Conservation (phyloP, 2,888 invertebrate species). For the Orthonevra nobilis region DNA sequence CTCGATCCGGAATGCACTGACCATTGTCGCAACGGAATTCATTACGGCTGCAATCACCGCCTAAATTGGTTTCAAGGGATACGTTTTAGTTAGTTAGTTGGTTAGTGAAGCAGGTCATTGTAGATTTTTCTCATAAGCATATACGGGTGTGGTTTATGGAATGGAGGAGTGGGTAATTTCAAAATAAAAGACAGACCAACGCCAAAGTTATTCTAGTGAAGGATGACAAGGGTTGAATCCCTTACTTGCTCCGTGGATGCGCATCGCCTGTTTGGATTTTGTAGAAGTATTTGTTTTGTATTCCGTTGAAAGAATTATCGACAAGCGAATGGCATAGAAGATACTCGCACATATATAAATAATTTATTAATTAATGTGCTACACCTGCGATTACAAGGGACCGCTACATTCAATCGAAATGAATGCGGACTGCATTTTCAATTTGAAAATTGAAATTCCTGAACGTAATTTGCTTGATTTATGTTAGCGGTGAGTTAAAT, state of each 20-base stretch:
- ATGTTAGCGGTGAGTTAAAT: constrained; percentile 10
- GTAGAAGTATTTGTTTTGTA: too few species aligned
- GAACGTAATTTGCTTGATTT: constrained; percentile 21
- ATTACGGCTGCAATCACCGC: constrained; percentile 78
- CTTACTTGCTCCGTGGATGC: too few species aligned
- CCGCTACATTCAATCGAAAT: background rate
- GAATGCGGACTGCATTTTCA: constrained; percentile 25
- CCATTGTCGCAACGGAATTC: constrained; percentile 86
- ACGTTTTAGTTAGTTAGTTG: constrained; percentile 54
- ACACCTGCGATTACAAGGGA: constrained; percentile 3
- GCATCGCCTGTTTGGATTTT: too few species aligned
- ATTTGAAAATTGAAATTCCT: constrained; percentile 30
- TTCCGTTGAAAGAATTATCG: too few species aligned
- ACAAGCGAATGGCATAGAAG: background rate
- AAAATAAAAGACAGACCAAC: too few species aligned
- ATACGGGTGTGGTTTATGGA: background rate
- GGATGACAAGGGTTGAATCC: constrained; percentile 1
- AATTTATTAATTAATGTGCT: constrained; percentile 20
- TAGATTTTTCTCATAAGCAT: background rate
- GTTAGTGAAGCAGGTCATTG: constrained; percentile 14
- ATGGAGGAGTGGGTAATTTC: too few species aligned
- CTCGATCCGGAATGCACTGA: constrained; percentile 82
- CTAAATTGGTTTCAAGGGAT: constrained; percentile 61
- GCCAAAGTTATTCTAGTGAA: too few species aligned
- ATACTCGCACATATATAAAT: background rate